A percentile compares a stretch with the other conserved stretches of the same genome.
phyloP scores from a whole-genome alignment of 2,888 invertebrate species.

The Polyploca ridens region DNA sequence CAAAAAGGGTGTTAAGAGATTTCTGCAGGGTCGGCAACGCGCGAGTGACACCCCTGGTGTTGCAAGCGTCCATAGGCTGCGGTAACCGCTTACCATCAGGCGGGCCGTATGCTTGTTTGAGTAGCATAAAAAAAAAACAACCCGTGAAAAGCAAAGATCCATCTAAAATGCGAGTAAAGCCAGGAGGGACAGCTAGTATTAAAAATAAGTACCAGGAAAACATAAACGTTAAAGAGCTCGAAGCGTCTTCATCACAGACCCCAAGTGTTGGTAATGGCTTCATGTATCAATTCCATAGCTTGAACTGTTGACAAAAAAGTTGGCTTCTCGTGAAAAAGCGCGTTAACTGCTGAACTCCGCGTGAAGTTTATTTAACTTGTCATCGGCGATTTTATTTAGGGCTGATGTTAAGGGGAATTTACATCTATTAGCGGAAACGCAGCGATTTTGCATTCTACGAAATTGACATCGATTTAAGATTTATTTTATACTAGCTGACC shows the following conservation, averaged over 20 bases:
- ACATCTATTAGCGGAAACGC: conserved; percentile 21
- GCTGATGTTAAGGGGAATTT: conserved; percentile 30
- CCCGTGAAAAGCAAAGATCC: too few relatives aligned
- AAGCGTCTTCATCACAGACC: conserved; percentile 9
- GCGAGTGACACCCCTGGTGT: too few relatives aligned
- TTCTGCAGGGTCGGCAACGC: too few relatives aligned
- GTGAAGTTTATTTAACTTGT: conserved; percentile 60
- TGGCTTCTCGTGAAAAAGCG: conserved; percentile 43
- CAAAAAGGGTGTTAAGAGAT: too few relatives aligned
- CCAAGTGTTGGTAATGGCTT: conserved; percentile 64
- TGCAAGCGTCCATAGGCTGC: too few relatives aligned
- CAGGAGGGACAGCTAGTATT: neutral
- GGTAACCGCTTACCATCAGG: too few relatives aligned
- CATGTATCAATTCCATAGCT: conserved; percentile 67
- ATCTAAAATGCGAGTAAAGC: too few relatives aligned
- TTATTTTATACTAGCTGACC: too few relatives aligned
- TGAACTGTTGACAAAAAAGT: conserved; percentile 59
- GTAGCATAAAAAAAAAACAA: too few relatives aligned
- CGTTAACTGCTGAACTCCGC: conserved; percentile 53
- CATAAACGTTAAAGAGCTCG: neutral
- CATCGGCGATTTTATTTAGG: conserved; percentile 62
- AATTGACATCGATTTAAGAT: too few relatives aligned
- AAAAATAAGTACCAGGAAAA: neutral
- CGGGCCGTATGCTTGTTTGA: too few relatives aligned
- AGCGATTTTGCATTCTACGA: neutral